Base-by-base conservation (phyloP, 2,888 invertebrate species). In the Gastracanthus pulcherrimus region DNA sequence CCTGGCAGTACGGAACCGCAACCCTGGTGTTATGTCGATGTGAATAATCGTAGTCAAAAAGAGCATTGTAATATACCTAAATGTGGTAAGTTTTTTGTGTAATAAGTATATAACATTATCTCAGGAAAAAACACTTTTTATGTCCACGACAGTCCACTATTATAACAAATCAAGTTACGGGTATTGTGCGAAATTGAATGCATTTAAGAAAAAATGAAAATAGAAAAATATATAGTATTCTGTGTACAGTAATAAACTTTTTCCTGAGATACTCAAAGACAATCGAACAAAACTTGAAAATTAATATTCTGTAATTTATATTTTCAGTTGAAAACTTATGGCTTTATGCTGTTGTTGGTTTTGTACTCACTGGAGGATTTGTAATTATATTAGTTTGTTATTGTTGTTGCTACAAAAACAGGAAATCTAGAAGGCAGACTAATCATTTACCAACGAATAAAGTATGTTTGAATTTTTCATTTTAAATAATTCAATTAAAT, bases 1-100 rank as follows among this genome's bases (percentile, higher is more conserved):
- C 99, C 99, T 45, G 97, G 96, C 31, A 95, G 95, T 38, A 92
- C 94, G 0, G 96, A 96, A 90, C 90, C 93, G 0, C 95, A 96
- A 85, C 99, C 99, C 0, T 99, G 98, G 97, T 99, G 99, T 92
- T 97, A 95, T 86, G 94, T 96, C 19, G 94, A 94, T 81, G 92
- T 91, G 83, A 94, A 94, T 87, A 95, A 95, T 82, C 95, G 95
- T 87, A 94, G 94, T 86, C 94, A 95, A 84, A 95, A 95, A 88
- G 97, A 98, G 90, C 92, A 95, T 77, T 99, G 99, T 92, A 94
- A 96, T 87, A 95, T 99, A 86, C 96, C 96, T 23, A 96, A 96
- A 92, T 99, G 99, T 93, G 93, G 95, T 95, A 90, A 92, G 93
- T 92, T 41, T 6, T 55, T 71, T 31, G 48, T n/a, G 66, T 64